A percentile compares a stretch with the other conserved stretches of the same genome.
phyloP scores from a whole-genome alignment of 2,888 invertebrate genomes.

The Andrena praecox region DNA sequence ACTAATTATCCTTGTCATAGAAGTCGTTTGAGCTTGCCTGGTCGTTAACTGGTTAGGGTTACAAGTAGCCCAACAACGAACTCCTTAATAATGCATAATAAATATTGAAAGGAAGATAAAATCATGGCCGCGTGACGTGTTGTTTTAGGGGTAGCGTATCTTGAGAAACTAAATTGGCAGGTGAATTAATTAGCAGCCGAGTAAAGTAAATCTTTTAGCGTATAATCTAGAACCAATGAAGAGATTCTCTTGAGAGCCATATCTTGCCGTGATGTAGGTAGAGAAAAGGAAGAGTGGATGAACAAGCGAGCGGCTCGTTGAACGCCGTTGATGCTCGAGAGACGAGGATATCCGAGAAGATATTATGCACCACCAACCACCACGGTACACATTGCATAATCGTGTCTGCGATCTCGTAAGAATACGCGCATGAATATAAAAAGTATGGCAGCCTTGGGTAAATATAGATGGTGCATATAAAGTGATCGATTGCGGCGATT shows the following conservation, averaged over 20 bases:
- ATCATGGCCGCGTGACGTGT: not conserved
- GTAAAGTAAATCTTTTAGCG: not conserved
- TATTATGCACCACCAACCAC: slow-evolving; percentile 27
- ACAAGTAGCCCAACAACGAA: no score
- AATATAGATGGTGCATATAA: not conserved
- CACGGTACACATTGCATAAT: slow-evolving; percentile 29
- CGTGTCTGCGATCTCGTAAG: not conserved
- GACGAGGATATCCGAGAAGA: slow-evolving; percentile 17
- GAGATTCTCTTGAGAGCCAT: slow-evolving; percentile 2
- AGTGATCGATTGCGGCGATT: not conserved
- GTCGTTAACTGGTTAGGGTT: no score
- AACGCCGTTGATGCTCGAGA: not conserved
- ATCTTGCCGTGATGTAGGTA: not conserved
- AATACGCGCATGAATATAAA: slow-evolving; percentile 9
- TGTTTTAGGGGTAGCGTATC: not conserved
- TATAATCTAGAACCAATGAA: not conserved
- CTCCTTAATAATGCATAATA: no score
- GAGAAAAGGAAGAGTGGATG: slow-evolving; percentile 10
- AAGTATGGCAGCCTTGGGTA: not conserved
- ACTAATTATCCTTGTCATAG: no score
- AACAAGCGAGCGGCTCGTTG: not conserved
- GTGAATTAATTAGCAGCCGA: slow-evolving; percentile 1
- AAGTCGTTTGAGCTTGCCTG: no score
- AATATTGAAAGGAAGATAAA: no score
- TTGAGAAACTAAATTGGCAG: not conserved